Base-by-base conservation (phyloP, 2,888 invertebrate species). In the Drosophila niveifrons region DNA sequence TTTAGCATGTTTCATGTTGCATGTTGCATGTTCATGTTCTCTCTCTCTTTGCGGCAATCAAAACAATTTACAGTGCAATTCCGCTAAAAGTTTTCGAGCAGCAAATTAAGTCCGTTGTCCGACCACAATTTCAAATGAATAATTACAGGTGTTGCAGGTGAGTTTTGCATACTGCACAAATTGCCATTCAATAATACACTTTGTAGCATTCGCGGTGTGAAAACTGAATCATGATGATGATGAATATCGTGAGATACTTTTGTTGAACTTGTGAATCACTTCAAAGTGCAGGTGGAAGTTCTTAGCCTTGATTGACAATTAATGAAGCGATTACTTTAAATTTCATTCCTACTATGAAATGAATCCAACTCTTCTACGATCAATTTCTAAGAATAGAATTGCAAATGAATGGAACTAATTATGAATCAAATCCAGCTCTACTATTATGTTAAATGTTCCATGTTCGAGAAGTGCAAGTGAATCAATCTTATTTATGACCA, bases 31-130 rank as follows among this genome's bases (percentile, higher is more conserved):
- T 47, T 23, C 23, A 23, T 48, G 28, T 39, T 39, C 36, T 41
- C 15, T 31, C 29, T 39, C 36, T 41, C 15, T 31, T 57, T 57
- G 57, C 43, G 56, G 64, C 41, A 68, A 58, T 68, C 70, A n/a
- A 65, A 74, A 74, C 75, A 68, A 51, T 34, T 59, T 31, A 23
- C 41, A 31, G 31, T n/a, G 18, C 59, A 52, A 52, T 61, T 59
- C 18, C 10, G 9, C 15, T 53, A 9, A 59, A 59, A 59, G 41
- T 50, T 43, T 44, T 61, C 52, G 28, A 52, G 3, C 52, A 34
- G 52, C 52, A 52, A 61, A 61, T 61, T 61, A 52, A 13, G 10
- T 44, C 7, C 36, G 23, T 6, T 23, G 23, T 23, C 23, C 23
- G 29, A 44, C n/a, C 23, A 18, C 61, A 62, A 62, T 52, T 36